phyloP scores from a whole-genome alignment of 2,888 invertebrate species.

The Dilophus febrilis region DNA sequence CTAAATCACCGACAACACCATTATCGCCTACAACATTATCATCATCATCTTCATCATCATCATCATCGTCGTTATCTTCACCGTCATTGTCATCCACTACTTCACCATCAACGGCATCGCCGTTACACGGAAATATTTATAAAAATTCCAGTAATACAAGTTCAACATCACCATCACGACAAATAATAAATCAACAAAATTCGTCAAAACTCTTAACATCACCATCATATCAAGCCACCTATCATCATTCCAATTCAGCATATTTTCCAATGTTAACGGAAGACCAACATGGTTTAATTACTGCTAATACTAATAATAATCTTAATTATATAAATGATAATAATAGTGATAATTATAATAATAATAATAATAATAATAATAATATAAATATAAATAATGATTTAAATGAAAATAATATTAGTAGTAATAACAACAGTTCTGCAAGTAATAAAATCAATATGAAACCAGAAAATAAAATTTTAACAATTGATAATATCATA shows the following conservation, averaged over 20 bases:
- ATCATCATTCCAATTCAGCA: background rate
- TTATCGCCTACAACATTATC: background rate
- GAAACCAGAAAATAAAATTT: background rate
- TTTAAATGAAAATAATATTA: background rate
- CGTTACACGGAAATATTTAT: background rate
- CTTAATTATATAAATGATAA: background rate
- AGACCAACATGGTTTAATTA: too few species aligned
- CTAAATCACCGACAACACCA: background rate
- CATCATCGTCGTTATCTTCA: background rate
- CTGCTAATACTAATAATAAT: too few species aligned
- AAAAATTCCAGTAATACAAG: background rate
- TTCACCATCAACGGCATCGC: background rate
- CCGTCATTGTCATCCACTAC: too few species aligned
- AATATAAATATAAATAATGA: background rate
- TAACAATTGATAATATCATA: background rate
- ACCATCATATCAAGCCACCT: slow-evolving; percentile 2
- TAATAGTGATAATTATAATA: background rate
- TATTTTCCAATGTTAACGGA: background rate
- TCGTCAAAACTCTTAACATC: background rate
- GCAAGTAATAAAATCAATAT: slow-evolving; percentile 16
- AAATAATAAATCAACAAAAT: background rate
- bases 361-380: background rate
- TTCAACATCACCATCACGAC: background rate
- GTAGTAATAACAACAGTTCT: background rate
- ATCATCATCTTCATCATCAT: background rate